Conservation (phyloP, 2,888 invertebrate genomes). For the Yponomeuta plumbellus region DNA sequence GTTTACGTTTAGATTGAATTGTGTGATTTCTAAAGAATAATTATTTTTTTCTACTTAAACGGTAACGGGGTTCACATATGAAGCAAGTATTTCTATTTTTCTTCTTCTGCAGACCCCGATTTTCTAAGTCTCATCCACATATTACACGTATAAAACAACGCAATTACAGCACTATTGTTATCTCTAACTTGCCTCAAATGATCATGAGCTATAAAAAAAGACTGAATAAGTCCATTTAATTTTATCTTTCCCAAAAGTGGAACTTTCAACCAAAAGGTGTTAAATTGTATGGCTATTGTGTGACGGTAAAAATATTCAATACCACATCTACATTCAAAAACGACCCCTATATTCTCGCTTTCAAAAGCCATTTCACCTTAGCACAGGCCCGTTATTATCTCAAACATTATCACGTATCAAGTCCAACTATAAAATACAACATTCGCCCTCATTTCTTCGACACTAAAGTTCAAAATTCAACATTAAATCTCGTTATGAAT, state of each 20-base stretch:
- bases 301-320: background rate
- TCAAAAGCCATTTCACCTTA: background rate
- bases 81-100: too few relatives aligned
- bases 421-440: background rate
- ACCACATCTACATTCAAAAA: background rate
- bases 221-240: background rate
- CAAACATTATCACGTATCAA: background rate
- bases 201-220: background rate
- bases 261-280: background rate
- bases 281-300: slow-evolving; percentile 1
- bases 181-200: background rate
- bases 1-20: too few relatives aligned
- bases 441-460: background rate
- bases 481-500: background rate
- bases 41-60: too few relatives aligned
- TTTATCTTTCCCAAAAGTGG: background rate
- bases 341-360: background rate
- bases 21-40: too few relatives aligned
- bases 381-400: background rate
- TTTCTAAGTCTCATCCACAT: too few relatives aligned
- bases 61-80: too few relatives aligned
- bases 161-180: background rate
- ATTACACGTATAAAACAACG: background rate
- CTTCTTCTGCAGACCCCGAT: too few relatives aligned
- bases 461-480: background rate